Base-by-base conservation (phyloP, 1,140 invertebrate species). In the Nilaparvata lugens region DNA sequence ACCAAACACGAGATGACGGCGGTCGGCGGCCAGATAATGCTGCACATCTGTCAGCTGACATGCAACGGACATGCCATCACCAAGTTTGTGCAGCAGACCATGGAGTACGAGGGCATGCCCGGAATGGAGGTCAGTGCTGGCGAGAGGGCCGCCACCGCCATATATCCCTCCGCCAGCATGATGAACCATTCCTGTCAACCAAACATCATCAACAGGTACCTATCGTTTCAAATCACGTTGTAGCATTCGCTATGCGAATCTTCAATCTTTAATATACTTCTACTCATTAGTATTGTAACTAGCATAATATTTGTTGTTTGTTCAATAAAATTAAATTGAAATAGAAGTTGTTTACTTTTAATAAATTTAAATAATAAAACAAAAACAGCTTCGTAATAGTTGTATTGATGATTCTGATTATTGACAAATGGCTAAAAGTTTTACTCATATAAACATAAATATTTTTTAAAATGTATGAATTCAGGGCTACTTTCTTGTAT, bases 141-240 rank as follows among this genome's bases (percentile, higher is more conserved):
- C 69, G 76, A 81, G n/a, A 78, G 85, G 40, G 75, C 90, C 40
- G 89, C 87, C 11, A 88, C 88, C 24, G 92, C 87, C 1, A 89
- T 94, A 68, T 95, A 90, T 75, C 88, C 89, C 0, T 86, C 88
- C n/a, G 85, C 87, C 9, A 89, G 88, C 68, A 85, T 94, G 76
- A 87, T 94, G 84, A 95, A 95, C 73, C 92, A 95, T 76, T 90
- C 89, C 13, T 95, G 92, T 72, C 82, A 89, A 71, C 84, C 91
- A 6, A 89, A 86, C 69, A 86, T 93, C 58, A 84, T 87, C 59
- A 86, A 85, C 64, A 86, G 85, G 86, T 90, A 71, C 73, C 73
- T 67, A 51, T 60, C 58, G 51, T 48, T 52, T 51, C 67, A 63
- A 66, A 64, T 23, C 28, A 42, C 59, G 38, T 43, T 38, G 6